Evolutionary conservation across 2,113 vertebrate species (phyloP).

Genomic region (Grammomys surdaster): DNA sequence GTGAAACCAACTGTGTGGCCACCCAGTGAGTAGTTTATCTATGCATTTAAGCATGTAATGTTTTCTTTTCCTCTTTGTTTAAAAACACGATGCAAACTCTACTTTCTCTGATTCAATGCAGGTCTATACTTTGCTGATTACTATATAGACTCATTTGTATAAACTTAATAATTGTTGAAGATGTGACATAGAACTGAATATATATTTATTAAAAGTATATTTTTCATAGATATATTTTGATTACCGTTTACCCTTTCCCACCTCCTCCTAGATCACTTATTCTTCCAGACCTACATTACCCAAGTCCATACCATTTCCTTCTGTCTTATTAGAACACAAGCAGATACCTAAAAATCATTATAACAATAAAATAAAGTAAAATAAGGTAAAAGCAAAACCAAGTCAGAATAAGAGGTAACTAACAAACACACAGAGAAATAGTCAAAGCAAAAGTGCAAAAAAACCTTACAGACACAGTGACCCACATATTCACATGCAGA

Average conservation of each 20-base stretch:
- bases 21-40: neutral
- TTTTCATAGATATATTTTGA: neutral
- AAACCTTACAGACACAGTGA: neutral
- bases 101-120: neutral
- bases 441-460: neutral
- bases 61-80: neutral
- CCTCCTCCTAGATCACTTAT: neutral
- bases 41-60: neutral
- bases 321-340: neutral
- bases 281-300: neutral
- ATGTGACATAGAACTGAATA: neutral
- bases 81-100: neutral
- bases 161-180: neutral
- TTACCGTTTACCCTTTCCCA: too few relatives aligned
- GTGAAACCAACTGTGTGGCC: neutral
- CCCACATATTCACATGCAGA: neutral
- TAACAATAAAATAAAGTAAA: neutral
- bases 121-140: neutral
- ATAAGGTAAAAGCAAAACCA: neutral
- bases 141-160: neutral
- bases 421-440: neutral
- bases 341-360: neutral
- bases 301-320: neutral
- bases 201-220: neutral
- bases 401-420: neutral